Base-by-base conservation (phyloP, 2,113 vertebrate genomes). In the Notothenia coriiceps region DNA sequence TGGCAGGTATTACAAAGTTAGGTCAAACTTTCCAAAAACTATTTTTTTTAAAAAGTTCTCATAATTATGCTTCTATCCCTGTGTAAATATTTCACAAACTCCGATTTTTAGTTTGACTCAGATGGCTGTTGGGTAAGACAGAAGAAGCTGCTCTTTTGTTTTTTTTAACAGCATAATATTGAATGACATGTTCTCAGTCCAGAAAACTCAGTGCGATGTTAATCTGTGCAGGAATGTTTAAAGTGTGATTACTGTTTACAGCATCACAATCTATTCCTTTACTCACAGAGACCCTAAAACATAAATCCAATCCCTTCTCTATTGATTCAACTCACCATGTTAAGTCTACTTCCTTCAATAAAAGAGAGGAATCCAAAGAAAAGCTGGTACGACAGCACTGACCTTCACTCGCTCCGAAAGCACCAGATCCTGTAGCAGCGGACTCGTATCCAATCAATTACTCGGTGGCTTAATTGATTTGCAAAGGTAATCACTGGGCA, bases 401-500 rank as follows among this genome's bases (percentile, higher is more conserved):
- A 91, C 89, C 91, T 90, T 91, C 89, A 83, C 72, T 83, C 14
- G 47, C 84, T 70, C 80, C 73, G 70, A 80, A 90, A 86, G 79
- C 77, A 79, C 82, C 70, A 71, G 84, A 83, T 82, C 82, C 77
- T 49, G 64, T 63, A 88, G 70, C 66, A 25, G 17, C 10, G 56
- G 77, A 85, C 66, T 85, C 64, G 70, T 66, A 87, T 74, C 83
- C 79, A 84, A 89, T 89, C 84, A 88, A 90, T 93, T 88, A 88
- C 80, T 78, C 65, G 20, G 86, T 86, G 65, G 77, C 86, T 88
- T 87, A 86, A 93, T 91, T 89, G 89, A 89, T 93, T 86, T 87
- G 83, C 84, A 88, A 80, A 90, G 89, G 89, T 91, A 87, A 91
- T 90, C 91, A 88, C 70, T 74, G 79, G 86, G 80, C 82, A 84